Base-by-base conservation (phyloP, 2,888 invertebrate genomes). In the Cephus nigrinus region DNA sequence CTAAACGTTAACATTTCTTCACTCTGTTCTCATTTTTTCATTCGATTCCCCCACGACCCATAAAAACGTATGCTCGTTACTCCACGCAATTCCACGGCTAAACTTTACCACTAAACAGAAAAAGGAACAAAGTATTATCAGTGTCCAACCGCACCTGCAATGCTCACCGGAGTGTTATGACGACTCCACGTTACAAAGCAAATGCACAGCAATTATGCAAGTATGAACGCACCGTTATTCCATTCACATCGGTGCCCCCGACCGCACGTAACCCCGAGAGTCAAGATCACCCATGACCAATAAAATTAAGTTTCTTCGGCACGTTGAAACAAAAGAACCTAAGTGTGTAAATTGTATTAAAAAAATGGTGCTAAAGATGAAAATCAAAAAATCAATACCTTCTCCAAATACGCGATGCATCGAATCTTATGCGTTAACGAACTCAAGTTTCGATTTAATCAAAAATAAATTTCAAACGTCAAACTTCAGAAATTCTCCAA, bases 191-290 rank as follows among this genome's bases (percentile, higher is more conserved):
- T 23, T 9, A 23, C 23, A 23, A 2, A 9, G 23, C 23, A 55
- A 55, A 23, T 55, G 55, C 23, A 71, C 4, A 32, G n/a, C 74
- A 74, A 74, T 74, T 74, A 74, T 74, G 36, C 74, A n/a, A 74
- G 33, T 34, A 74, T 36, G 34, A 36, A 74, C 36, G 12, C 74
- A 74, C 35, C 74, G 74, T 74, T 34, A 74, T 74, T 74, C 74
- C 74, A 36, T 35, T 34, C n/a, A 36, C 74, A 23, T 74, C 74
- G 74, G 30, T 74, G 9, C 31, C 31, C 71, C 32, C 71, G 71
- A 71, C 12, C 31, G 12, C 31, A 12, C 15, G 23, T 71, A 33
- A 32, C 31, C 71, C 32, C 71, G 12, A 15, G 32, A 31, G 12
- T 12, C 32, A 71, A 55, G 55, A 55, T 55, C 55, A 55, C 23